Base-by-base conservation (phyloP, 2,888 invertebrate species). In the Mythimna lalbum region DNA sequence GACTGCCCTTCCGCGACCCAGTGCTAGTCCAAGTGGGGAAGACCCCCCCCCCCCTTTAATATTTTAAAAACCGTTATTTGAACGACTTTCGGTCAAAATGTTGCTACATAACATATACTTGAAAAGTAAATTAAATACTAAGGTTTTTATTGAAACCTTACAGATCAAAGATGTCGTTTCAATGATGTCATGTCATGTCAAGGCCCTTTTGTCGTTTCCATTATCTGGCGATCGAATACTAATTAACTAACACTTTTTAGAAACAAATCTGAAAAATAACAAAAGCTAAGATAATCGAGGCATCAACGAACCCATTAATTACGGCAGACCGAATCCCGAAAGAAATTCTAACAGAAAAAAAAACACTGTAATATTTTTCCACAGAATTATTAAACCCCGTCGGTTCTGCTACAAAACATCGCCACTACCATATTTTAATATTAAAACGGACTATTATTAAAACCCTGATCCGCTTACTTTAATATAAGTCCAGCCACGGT, bases 391-490 rank as follows among this genome's bases (percentile, higher is more conserved):
- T 55, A 74, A 62, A 59, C 50, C 62, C 50, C 23, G 56, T 63
- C 69, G 63, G 52, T 52, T 31, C 50, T 65, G n/a, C 50, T 65
- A 69, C 64, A 65, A 65, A 79, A 78, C 55, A 63, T 70, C 23
- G 33, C 62, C 66, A 79, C 78, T 79, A 75, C 69, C 56, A 68
- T 69, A 69, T 76, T 80, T 76, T 80, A 73, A 80, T 80, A 76
- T 76, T 68, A 79, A 79, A 78, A 67, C 63, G 27, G 69, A 73
- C 78, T 75, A 72, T 81, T 81, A 81, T 81, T 75, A 78, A 81
- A 76, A 56, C 68, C 68, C 33, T 80, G 81, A 81, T 81, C 81
- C 81, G 67, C 72, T 76, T 69, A 70, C 69, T 81, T 76, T 73
- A 73, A 78, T 78, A 80, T 71, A 81, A 81, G 74, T 70, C 81